Evolutionary conservation across 2,113 vertebrate genomes (phyloP), one percentile per base, ranked within the genome.

Genomic region (Gymnorhina tibicen): DNA sequence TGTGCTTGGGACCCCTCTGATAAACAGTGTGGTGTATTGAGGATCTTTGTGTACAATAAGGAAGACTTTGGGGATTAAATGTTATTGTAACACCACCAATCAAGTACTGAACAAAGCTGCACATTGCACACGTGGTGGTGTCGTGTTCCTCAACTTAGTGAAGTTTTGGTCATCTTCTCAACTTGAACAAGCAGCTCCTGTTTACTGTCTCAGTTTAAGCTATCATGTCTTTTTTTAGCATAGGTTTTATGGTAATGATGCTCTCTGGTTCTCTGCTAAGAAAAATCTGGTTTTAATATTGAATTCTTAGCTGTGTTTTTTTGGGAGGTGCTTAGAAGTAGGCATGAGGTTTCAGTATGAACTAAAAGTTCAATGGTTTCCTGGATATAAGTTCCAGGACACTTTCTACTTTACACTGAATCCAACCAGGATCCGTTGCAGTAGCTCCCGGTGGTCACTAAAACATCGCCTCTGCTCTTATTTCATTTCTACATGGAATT

Each of bases 251-350:
- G 46, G 19, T 37, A 0, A 0, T 42, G 24, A 44, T 39, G 11
- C 22, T 58, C 11, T 66, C 33, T 63, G 32, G 16, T 39, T 79
- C 92, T 66, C 75, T 85, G 60, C 83, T 3, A 7, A 49, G 77
- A 77, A 75, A 69, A 89, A 84, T 87, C 59, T 94, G 89, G 2
- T 76, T 95, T 96, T 79, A 67, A 82, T 95, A n/a, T 28, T 85
- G n/a, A 72, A 50, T 84, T 85, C 44, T 35, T 39, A 60, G 16
- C 35, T 79, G 64, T 4, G 3, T 19, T 58, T 72, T 73, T 72
- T 30, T 30, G 35, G 37, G 59, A 70, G 11, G 17, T 2, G 2
- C 39, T 88, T 24, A 44, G 72, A 85, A 82, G n/a, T 47, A 76
- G 46, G 26, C 63, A 11, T 28, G 16, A 67, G 28, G 46, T 62